phyloP scores from a whole-genome alignment of 2,888 invertebrate genomes.

The Esperia sulphurella region DNA sequence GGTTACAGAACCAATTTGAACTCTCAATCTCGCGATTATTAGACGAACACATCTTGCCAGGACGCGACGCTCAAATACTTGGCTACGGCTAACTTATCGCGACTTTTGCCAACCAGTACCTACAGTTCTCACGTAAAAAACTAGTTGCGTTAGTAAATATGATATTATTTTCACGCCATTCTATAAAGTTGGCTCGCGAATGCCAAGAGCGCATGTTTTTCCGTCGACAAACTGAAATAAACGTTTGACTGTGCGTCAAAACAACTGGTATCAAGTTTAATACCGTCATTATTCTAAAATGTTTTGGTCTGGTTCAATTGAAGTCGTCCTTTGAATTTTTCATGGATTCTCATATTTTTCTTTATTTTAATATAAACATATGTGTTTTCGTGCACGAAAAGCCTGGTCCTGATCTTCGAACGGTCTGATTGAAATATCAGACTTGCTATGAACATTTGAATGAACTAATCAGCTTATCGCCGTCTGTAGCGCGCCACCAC shows the following conservation, averaged over 20 bases:
- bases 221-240: slow-evolving; percentile 14
- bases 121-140: background rate
- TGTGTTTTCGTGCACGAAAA: no score
- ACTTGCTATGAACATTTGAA: no score
- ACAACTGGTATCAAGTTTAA: slow-evolving; percentile 7
- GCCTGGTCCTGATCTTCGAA: no score
- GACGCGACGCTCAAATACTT: background rate
- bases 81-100: background rate
- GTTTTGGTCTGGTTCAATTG: background rate
- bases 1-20: no score
- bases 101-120: background rate
- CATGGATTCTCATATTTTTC: no score
- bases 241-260: slow-evolving; percentile 13
- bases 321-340: background rate
- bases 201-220: slow-evolving; percentile 8
- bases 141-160: background rate
- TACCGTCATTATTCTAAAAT: background rate
- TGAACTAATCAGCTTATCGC: no score
- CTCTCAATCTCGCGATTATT: no score
- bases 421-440: no score
- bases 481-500: no score
- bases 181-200: background rate
- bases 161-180: slow-evolving; percentile 1
- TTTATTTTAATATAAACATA: no score
- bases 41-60: no score